Percentiles rank a stretch among this genome's conserved stretches.
Evolutionary conservation across 2,888 invertebrate genomes (phyloP).

Genomic region (Rapana venosa): DNA sequence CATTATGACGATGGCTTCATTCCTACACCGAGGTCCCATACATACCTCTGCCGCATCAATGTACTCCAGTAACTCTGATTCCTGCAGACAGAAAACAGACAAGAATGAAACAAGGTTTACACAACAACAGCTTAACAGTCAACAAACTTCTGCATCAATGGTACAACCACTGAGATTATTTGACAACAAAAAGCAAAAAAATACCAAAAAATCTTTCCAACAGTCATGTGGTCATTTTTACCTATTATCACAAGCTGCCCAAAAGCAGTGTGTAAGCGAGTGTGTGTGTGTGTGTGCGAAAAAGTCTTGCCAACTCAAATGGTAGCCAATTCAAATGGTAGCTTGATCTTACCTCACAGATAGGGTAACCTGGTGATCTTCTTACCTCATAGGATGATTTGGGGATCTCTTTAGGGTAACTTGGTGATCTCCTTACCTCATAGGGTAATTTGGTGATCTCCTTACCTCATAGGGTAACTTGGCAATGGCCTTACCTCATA

Average conservation of each 20-base stretch:
- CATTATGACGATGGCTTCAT: no score
- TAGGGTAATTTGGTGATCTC: neutral
- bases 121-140: no score
- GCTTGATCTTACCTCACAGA: neutral
- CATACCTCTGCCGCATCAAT: conserved; percentile 89
- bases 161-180: neutral
- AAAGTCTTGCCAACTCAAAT: neutral
- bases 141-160: neutral
- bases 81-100: conserved; percentile 79
- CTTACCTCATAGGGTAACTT: neutral
- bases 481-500: neutral
- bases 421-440: neutral
- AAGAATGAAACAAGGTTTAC: no score
- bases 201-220: neutral
- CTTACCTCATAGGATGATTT: no score
- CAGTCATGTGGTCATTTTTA: no score
- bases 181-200: neutral
- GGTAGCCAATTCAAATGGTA: neutral
- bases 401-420: neutral
- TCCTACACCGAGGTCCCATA: neutral
- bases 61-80: conserved; percentile 88
- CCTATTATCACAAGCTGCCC: no score
- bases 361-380: conserved; percentile 81
- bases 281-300: no score
- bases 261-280: no score